A percentile compares a stretch with the other conserved stretches of the same genome.
Evolutionary conservation across 2,888 invertebrate genomes (phyloP).

Genomic region (Ellobium chinense): DNA sequence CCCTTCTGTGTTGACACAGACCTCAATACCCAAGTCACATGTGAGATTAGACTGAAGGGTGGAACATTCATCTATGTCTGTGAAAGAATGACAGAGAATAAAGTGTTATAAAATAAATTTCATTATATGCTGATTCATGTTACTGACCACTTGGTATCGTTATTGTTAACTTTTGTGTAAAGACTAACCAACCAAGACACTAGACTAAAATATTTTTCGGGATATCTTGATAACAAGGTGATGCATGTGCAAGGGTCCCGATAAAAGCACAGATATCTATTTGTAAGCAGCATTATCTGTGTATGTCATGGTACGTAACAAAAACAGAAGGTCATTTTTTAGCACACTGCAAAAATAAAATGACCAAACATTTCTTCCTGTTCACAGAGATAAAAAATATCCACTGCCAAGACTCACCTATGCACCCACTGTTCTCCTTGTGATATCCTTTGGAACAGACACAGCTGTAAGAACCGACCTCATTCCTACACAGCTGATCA

Average conservation of each 20-base stretch:
- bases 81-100: not conserved
- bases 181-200: no score
- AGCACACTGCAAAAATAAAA: no score
- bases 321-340: no score
- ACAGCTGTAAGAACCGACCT: conserved; percentile 46
- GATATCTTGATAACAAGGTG: no score
- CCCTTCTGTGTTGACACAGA: conserved; percentile 48
- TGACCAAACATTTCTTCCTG: no score
- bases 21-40: not conserved
- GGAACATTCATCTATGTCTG: conserved; percentile 49
- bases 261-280: no score
- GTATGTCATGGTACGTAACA: no score
- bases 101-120: not conserved
- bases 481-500: conserved; percentile 45
- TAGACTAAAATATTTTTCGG: no score
- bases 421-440: conserved; percentile 25
- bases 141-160: not conserved
- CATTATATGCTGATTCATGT: not conserved
- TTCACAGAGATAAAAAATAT: no score
- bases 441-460: conserved; percentile 47
- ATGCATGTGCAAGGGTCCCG: no score
- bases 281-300: no score
- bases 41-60: not conserved
- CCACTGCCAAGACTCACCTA: conserved; percentile 17
- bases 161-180: not conserved